Percentiles rank a stretch among this genome's conserved stretches.
Conservation (phyloP, 2,888 invertebrate species). For the Hyppa rectilinea region DNA sequence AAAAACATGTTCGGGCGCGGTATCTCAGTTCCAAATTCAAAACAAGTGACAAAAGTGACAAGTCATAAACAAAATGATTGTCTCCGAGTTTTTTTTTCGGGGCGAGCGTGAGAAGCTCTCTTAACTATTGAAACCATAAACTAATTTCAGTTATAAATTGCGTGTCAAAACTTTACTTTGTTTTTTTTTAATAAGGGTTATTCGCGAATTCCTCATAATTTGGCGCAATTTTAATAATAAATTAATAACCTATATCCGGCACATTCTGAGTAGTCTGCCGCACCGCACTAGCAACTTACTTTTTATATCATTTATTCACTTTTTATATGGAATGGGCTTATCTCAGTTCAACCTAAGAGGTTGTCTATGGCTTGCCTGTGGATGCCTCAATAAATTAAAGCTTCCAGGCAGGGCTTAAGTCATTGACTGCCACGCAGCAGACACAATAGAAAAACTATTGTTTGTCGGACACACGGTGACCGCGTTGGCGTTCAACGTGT, state of each 20-base stretch:
- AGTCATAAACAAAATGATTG: constrained; percentile 45
- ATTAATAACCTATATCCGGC: neutral
- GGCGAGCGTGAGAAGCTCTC: constrained; percentile 35
- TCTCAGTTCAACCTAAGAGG: too few species aligned
- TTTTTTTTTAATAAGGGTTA: neutral
- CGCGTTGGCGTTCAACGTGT: too few species aligned
- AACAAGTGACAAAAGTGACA: constrained; percentile 45
- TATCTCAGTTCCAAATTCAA: constrained; percentile 26
- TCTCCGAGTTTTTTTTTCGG: constrained; percentile 28
- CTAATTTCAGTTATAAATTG: constrained; percentile 18
- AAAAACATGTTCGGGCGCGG: neutral
- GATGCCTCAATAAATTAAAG: too few species aligned
- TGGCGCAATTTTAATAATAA: neutral
- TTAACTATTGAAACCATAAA: constrained; percentile 25
- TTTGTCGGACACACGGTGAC: too few species aligned
- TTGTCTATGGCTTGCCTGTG: too few species aligned
- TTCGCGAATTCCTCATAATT: neutral
- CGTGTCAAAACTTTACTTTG: neutral
- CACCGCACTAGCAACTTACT: too few species aligned
- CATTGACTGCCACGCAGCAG: too few species aligned
- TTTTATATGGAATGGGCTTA: too few species aligned
- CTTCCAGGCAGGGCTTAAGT: too few species aligned
- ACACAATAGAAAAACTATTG: too few species aligned
- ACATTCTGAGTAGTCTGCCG: neutral
- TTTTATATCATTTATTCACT: too few species aligned